Evolutionary conservation across 2,888 invertebrate species (phyloP).

Genomic region (Drosophila prolongata): DNA sequence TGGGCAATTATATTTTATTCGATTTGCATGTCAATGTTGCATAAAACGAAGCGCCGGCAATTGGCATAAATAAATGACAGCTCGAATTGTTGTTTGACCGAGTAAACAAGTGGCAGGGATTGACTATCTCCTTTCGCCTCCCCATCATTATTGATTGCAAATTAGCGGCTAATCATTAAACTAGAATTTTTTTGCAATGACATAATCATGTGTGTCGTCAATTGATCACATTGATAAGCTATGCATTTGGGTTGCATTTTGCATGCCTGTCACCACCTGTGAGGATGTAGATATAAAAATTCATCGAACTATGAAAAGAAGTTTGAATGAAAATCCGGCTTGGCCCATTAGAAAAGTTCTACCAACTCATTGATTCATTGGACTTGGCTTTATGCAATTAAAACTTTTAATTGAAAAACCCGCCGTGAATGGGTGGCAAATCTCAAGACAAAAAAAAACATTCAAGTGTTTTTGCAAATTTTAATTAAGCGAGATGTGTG

Average conservation of each 20-base stretch:
- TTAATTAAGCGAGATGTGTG: constrained; percentile 47
- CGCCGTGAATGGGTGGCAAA: constrained; percentile 14
- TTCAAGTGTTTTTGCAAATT: constrained; percentile 20
- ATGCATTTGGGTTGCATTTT: constrained; percentile 1
- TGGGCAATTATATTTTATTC: constrained; percentile 50
- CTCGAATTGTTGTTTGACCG: constrained; percentile 45
- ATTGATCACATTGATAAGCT: constrained; percentile 16
- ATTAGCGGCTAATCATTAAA: constrained; percentile 61
- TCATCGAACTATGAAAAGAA: neutral
- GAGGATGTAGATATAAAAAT: constrained; percentile 18
- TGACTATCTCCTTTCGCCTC: constrained; percentile 6
- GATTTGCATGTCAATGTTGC: constrained; percentile 69
- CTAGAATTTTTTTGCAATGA: constrained; percentile 22
- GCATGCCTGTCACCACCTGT: constrained; percentile 8
- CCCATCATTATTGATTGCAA: constrained; percentile 62
- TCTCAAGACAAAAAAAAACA: constrained; percentile 9
- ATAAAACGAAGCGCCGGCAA: constrained; percentile 57
- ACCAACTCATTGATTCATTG: constrained; percentile 28
- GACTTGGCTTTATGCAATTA: constrained; percentile 57
- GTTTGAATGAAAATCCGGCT: constrained; percentile 1
- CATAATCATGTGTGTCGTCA: constrained; percentile 29
- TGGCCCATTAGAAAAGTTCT: constrained; percentile 10
- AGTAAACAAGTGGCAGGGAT: constrained; percentile 43
- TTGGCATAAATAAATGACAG: constrained; percentile 60
- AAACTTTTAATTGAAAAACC: constrained; percentile 71